phyloP scores from a whole-genome alignment of 1,140 invertebrate genomes.

The Pogonus chalceus region DNA sequence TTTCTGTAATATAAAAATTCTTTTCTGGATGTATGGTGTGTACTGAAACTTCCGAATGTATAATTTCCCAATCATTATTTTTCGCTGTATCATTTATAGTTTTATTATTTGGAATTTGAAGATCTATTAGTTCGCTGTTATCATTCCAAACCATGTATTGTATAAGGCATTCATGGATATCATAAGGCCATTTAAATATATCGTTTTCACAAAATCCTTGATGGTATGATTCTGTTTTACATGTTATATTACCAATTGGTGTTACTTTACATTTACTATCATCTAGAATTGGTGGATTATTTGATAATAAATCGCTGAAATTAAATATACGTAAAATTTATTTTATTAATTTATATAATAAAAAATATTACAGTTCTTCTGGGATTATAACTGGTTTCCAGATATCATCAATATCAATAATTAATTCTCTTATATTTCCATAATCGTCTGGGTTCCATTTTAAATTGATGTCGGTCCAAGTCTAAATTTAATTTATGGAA shows the following conservation, averaged over 20 bases:
- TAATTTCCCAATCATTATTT: not conserved
- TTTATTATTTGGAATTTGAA: not conserved
- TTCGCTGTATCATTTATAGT: not conserved
- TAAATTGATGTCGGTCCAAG: conserved; percentile 38
- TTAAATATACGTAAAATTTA: not conserved
- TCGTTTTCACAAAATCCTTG: not conserved
- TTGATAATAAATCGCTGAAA: not conserved
- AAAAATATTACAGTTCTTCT: not conserved
- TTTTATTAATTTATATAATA: not conserved
- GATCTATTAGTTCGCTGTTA: not conserved
- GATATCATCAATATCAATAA: conserved; percentile 33
- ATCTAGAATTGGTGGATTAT: not conserved
- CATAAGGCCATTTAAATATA: not conserved
- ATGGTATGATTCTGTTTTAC: not conserved
- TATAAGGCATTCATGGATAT: not conserved
- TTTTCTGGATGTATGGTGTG: not conserved
- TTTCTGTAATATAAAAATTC: not conserved
- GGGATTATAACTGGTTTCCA: not conserved
- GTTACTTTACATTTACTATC: not conserved
- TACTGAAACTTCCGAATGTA: not conserved
- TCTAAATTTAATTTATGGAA: no score
- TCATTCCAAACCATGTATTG: not conserved
- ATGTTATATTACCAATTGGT: not conserved
- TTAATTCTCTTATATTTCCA: conserved; percentile 30
- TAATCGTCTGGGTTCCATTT: conserved; percentile 38